Percentiles rank a stretch among this genome's conserved stretches.
phyloP scores from a whole-genome alignment of 2,797 vertebrate genomes.

The Darevskia nairensis region DNA sequence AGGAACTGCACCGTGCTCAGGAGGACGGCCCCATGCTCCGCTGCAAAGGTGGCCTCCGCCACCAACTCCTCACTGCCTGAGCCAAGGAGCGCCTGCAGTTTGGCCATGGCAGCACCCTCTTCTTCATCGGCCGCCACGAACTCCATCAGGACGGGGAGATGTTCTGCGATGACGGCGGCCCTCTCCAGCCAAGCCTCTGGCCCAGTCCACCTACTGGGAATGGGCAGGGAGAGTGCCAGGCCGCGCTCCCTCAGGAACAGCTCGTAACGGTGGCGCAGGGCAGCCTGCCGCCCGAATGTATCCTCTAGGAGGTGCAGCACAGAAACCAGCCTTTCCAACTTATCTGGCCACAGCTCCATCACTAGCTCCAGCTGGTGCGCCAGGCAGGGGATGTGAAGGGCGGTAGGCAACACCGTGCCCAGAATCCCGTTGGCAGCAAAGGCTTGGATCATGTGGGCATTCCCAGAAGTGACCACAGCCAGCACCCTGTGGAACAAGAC shows the following conservation, averaged over 20 bases:
- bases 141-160: constrained; percentile 11
- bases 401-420: constrained; percentile 5
- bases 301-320: constrained; percentile 13
- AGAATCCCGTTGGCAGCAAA: constrained; percentile 29
- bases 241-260: constrained; percentile 1
- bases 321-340: not conserved
- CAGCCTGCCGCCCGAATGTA: not conserved
- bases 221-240: not conserved
- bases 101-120: not conserved
- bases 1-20: constrained; percentile 5
- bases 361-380: constrained; percentile 21
- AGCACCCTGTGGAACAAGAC: constrained; percentile 25
- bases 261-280: constrained; percentile 15
- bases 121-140: constrained; percentile 20
- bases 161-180: not conserved
- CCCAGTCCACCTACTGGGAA: not conserved
- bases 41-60: constrained; percentile 22
- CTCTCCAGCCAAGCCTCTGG: constrained; percentile 25
- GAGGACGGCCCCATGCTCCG: not conserved
- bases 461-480: constrained; percentile 26
- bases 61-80: not conserved
- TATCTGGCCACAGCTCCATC: constrained; percentile 33
- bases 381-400: constrained; percentile 24
- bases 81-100: not conserved
- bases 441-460: constrained; percentile 20